A percentile compares a stretch with the other conserved stretches of the same genome.
Evolutionary conservation across 2,888 invertebrate species (phyloP).

Genomic region (Hoplodrina blanda): DNA sequence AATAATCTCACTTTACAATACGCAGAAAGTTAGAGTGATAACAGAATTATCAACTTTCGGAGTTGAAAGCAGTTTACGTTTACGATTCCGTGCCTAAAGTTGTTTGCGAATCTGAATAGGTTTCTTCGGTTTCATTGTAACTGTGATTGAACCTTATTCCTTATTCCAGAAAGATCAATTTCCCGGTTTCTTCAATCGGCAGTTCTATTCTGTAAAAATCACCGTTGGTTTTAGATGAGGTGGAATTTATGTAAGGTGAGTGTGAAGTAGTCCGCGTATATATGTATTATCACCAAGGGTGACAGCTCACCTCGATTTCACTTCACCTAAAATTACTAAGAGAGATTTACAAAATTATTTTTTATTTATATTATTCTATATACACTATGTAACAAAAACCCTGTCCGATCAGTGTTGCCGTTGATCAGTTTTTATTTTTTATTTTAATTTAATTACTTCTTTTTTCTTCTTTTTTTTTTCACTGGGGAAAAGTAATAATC

Average conservation of each 20-base stretch:
- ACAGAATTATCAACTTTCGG: slow-evolving; percentile 43
- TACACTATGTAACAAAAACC: too few species aligned
- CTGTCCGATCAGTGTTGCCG: too few species aligned
- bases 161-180: neutral
- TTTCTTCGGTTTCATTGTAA: slow-evolving; percentile 20
- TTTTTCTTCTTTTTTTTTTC: too few species aligned
- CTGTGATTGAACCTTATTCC: slow-evolving; percentile 10
- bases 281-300: too few species aligned
- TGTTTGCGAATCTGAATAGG: slow-evolving; percentile 2
- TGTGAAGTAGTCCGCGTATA: neutral
- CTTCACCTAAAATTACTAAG: too few species aligned
- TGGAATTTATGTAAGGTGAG: neutral
- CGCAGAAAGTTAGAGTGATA: slow-evolving; percentile 54
- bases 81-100: slow-evolving; percentile 19
- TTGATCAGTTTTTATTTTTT: too few species aligned
- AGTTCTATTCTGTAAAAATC: neutral
- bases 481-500: too few species aligned
- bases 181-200: neutral
- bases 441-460: too few species aligned
- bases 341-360: too few species aligned
- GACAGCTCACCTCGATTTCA: too few species aligned
- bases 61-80: slow-evolving; percentile 42
- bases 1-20: slow-evolving; percentile 54
- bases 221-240: neutral
- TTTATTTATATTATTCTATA: too few species aligned